phyloP scores from a whole-genome alignment of 2,797 vertebrate species.

The Malacoctenus gilli region DNA sequence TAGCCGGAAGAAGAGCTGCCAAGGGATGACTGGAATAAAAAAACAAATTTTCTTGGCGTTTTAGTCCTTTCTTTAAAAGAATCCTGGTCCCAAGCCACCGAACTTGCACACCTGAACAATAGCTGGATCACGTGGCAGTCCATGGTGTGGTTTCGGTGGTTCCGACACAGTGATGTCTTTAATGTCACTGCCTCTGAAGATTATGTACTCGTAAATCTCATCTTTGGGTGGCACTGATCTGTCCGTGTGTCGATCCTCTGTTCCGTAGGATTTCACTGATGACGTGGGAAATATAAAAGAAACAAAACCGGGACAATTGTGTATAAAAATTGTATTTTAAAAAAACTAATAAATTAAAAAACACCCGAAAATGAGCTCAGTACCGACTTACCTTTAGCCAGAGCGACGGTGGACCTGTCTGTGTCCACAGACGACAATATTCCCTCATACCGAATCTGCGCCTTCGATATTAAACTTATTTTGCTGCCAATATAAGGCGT shows the following conservation, averaged over 20 bases:
- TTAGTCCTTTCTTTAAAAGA: too few species aligned
- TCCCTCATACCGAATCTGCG: conserved; percentile 92
- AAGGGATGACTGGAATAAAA: conserved; percentile 69
- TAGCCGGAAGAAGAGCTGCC: conserved; percentile 78
- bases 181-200: conserved; percentile 97
- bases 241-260: conserved; percentile 93
- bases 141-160: conserved; percentile 90
- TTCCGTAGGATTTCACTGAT: conserved; percentile 93
- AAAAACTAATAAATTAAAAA: neutral
- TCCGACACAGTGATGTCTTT: conserved; percentile 98
- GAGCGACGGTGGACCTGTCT: conserved; percentile 87
- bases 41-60: too few species aligned
- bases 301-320: too few species aligned
- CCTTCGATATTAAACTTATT: conserved; percentile 94
- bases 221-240: conserved; percentile 91
- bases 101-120: conserved; percentile 89
- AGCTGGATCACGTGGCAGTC: conserved; percentile 93
- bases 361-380: neutral
- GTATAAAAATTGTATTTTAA: too few species aligned
- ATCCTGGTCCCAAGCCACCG: too few species aligned
- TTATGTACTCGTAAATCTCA: conserved; percentile 96
- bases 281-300: neutral
- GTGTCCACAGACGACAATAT: conserved; percentile 92
- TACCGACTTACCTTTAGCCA: conserved; percentile 82
- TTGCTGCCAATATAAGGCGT: conserved; percentile 90